Evolutionary conservation across 2,888 invertebrate species (phyloP).

Genomic region (Parnassius orleans): DNA sequence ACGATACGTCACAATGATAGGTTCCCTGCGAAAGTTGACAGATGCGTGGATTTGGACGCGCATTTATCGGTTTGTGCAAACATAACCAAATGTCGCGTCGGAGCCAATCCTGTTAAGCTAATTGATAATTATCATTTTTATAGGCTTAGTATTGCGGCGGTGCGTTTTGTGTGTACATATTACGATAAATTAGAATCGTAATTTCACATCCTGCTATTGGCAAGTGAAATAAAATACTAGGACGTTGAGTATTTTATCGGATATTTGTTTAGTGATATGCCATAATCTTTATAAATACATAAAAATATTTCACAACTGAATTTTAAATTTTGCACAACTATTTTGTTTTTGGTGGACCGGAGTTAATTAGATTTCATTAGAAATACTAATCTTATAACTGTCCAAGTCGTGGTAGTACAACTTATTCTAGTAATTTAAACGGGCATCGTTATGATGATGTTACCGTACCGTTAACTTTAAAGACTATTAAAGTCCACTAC

Average conservation of each 20-base stretch:
- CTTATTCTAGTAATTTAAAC: too few species aligned
- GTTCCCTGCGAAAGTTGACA: constrained; percentile 51
- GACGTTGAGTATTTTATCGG: background rate
- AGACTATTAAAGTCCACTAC: too few species aligned
- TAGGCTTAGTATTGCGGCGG: constrained; percentile 53
- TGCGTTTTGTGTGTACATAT: constrained; percentile 35
- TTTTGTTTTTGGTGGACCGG: too few species aligned
- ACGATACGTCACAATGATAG: constrained; percentile 37
- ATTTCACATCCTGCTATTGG: constrained; percentile 33
- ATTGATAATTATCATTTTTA: constrained; percentile 78
- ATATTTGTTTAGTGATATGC: too few species aligned
- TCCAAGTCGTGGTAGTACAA: too few species aligned
- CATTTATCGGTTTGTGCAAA: constrained; percentile 69
- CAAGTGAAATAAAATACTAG: constrained; percentile 12
- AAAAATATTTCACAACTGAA: too few species aligned
- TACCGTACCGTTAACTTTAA: too few species aligned
- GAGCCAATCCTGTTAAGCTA: constrained; percentile 50
- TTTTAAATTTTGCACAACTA: too few species aligned
- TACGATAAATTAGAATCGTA: constrained; percentile 44
- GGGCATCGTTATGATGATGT: too few species aligned
- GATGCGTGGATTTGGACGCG: constrained; percentile 53
- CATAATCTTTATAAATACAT: too few species aligned
- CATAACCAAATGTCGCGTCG: constrained; percentile 69
- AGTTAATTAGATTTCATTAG: too few species aligned
- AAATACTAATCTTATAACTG: too few species aligned